Evolutionary conservation across 2,888 invertebrate species (phyloP), one percentile per base, ranked within the genome.

Genomic region (Eupeodes luniger): DNA sequence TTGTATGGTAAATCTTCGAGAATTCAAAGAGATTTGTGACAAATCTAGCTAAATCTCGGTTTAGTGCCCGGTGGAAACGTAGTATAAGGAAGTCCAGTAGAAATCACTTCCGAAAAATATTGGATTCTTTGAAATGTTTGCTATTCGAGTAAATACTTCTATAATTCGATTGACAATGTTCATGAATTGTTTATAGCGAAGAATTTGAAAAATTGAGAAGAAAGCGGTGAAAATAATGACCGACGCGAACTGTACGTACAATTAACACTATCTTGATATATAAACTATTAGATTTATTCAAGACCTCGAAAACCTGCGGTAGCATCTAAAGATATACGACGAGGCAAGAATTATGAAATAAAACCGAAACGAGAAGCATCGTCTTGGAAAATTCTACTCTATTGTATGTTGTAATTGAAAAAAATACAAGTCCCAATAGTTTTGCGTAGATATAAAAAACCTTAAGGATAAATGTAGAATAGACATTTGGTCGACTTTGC

Each of bases 401-500:
- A 6, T 19, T 40, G 9, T 5, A 16, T 9, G 61, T 64, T 9
- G 61, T 69, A 2, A 80, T 64, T 40, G 64, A 40, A 5, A 85
- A 80, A 51, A 57, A 76, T 27, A 72, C 70, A 51, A 76, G 44
- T 47, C 80, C 85, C 12, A 85, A 69, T 3, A 76, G 14, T 64
- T 76, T 85, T 9, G 80, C 80, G 40, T 76, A 85, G 34, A 59
- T 75, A 64, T 85, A 76, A 62, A 80, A 64, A 0, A 80, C 11
- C 51, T 64, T 85, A 2, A 85, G 69, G 6, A 44, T 64, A 6
- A 70, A 44, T 11, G 64, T 51, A 6, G 64, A 49, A 3, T n/a
- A 34, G 5, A 12, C n/a, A 72, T 70, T 85, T n/a, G 11, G 27
- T 12, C 64, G 80, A 49, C 44, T 57, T 51, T 70, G 19, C 69